Conservation (phyloP, 2,888 invertebrate species). For the Drosophila atripex region DNA sequence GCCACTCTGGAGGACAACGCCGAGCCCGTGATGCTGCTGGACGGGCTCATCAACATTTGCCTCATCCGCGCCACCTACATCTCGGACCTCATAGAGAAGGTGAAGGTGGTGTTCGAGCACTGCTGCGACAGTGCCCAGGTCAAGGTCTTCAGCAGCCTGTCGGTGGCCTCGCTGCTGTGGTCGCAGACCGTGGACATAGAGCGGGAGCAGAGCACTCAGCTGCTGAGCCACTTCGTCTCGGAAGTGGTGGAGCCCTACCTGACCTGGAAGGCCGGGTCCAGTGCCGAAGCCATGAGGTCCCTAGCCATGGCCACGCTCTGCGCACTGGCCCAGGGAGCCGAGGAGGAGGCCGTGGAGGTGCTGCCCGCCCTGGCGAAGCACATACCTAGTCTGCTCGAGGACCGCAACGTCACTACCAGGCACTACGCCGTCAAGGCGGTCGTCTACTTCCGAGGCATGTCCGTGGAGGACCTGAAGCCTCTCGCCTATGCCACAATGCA, state of each 20-base stretch:
- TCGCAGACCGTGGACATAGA: slow-evolving; percentile 61
- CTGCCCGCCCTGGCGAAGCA: slow-evolving; percentile 71
- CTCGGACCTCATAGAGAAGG: slow-evolving; percentile 66
- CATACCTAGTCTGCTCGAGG: slow-evolving; percentile 81
- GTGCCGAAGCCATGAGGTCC: slow-evolving; percentile 82
- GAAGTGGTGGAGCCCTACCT: slow-evolving; percentile 80
- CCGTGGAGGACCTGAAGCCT: slow-evolving; percentile 74
- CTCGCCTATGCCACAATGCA: slow-evolving; percentile 80
- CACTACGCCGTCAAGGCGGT: slow-evolving; percentile 81
- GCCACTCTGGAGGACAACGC: slow-evolving; percentile 76
- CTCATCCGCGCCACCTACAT: slow-evolving; percentile 75
- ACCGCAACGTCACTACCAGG: slow-evolving; percentile 80
- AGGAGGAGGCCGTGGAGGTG: slow-evolving; percentile 65
- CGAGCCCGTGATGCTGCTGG: slow-evolving; percentile 81
- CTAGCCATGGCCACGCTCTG: slow-evolving; percentile 83
- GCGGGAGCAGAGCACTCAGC: slow-evolving; percentile 61
- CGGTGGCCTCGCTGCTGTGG: slow-evolving; percentile 81
- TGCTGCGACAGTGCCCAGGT: slow-evolving; percentile 80
- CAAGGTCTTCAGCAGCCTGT: slow-evolving; percentile 81
- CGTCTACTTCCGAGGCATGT: slow-evolving; percentile 74
- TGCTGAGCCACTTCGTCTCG: slow-evolving; percentile 65
- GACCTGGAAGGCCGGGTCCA: slow-evolving; percentile 81
- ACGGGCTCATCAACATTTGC: slow-evolving; percentile 78
- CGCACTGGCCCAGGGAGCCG: slow-evolving; percentile 80
- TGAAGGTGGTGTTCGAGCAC: slow-evolving; percentile 75